Evolutionary conservation across 1,140 invertebrate genomes (phyloP).

Genomic region (Bombus huntii): DNA sequence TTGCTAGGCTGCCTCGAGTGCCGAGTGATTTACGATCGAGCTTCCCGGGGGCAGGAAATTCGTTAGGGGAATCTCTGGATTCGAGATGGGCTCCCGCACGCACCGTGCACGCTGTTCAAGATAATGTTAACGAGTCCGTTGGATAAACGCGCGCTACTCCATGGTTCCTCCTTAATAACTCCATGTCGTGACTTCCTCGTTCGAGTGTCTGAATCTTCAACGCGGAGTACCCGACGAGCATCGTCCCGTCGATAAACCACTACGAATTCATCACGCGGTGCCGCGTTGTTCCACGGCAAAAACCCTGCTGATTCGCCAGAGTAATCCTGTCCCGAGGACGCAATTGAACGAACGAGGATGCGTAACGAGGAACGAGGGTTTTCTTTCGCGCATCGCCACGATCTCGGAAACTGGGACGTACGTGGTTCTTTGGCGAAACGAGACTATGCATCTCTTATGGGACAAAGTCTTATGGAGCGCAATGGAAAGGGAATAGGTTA

Average conservation of each 20-base stretch:
- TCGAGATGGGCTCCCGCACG: constrained; percentile 70
- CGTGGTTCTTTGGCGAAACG: neutral
- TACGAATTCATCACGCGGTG: constrained; percentile 35
- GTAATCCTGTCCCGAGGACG: neutral
- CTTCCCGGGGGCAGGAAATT: constrained; percentile 72
- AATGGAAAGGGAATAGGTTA: neutral
- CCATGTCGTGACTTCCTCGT: constrained; percentile 62
- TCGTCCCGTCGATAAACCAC: constrained; percentile 58
- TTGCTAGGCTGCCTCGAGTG: constrained; percentile 60
- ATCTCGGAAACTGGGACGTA: neutral
- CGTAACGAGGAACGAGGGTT: neutral
- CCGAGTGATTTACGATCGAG: constrained; percentile 70
- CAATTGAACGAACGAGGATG: neutral
- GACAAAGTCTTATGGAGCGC: neutral
- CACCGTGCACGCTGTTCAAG: constrained; percentile 59
- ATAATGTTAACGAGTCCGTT: constrained; percentile 71
- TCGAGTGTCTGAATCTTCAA: constrained; percentile 23
- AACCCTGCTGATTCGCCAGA: neutral
- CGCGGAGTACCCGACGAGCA: neutral
- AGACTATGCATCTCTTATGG: neutral
- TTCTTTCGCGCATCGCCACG: neutral
- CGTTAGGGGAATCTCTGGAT: constrained; percentile 72
- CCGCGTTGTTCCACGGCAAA: neutral
- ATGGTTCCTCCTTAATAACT: constrained; percentile 63
- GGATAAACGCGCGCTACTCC: constrained; percentile 57